A percentile compares a stretch with the other conserved stretches of the same genome.
phyloP scores from a whole-genome alignment of 2,113 vertebrate species.

The Calypte anna region DNA sequence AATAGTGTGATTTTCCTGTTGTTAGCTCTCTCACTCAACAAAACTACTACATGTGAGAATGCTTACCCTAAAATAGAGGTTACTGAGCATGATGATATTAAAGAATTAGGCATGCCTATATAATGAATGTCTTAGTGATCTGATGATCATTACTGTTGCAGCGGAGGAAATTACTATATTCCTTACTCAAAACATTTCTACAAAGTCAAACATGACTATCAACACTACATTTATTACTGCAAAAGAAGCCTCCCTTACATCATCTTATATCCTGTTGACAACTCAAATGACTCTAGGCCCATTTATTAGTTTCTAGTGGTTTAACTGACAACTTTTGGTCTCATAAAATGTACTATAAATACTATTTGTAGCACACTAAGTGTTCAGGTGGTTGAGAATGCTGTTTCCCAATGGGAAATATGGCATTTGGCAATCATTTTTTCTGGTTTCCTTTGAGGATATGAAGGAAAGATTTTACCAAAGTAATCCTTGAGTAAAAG shows the following conservation, averaged over 20 bases:
- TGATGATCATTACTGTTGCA: background rate
- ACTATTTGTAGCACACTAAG: slow-evolving; percentile 16
- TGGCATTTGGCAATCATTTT: background rate
- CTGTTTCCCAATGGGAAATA: slow-evolving; percentile 61
- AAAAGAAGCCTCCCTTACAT: slow-evolving; percentile 55
- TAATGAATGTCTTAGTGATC: background rate
- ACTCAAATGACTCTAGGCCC: slow-evolving; percentile 56
- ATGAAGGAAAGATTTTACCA: slow-evolving; percentile 22
- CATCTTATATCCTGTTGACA: slow-evolving; percentile 73
- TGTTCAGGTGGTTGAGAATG: slow-evolving; percentile 45
- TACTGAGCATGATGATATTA: background rate
- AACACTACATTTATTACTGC: background rate
- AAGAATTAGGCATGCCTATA: background rate
- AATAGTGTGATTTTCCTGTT: background rate
- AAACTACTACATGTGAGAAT: background rate
- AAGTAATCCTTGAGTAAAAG: background rate
- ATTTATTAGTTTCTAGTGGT: slow-evolving; percentile 73
- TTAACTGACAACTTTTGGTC: slow-evolving; percentile 73
- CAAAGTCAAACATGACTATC: slow-evolving; percentile 5
- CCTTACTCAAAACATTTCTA: slow-evolving; percentile 52
- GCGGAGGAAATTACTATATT: slow-evolving; percentile 49
- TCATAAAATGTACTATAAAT: slow-evolving; percentile 71
- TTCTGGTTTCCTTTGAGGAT: slow-evolving; percentile 43
- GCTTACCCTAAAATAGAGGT: background rate
- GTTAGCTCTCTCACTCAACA: background rate